Evolutionary conservation across 2,113 vertebrate genomes (phyloP), one percentile per base, ranked within the genome.

Genomic region (Syrmaticus mikado): DNA sequence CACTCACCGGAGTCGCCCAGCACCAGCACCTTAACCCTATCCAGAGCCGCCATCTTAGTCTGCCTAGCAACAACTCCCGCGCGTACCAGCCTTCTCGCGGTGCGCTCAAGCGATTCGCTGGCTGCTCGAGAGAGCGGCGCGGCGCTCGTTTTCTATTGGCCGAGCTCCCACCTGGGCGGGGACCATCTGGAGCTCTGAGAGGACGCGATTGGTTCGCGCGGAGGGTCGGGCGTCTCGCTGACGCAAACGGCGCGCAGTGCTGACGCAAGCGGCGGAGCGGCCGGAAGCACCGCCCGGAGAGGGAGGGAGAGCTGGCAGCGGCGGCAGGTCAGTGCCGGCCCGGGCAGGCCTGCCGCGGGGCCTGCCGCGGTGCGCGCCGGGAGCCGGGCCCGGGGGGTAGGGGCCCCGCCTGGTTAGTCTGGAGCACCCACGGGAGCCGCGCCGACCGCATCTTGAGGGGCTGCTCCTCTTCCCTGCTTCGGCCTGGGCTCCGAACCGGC

Each of bases 1-100:
- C 21, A 85, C 98, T 99, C 96, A 99, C 99, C 99, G 30, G 99
- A 99, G 96, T 99, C 99, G 43, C 99, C 99, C 95, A 99, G 96
- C 81, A 99, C 99, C 94, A 99, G 89, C 8, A 99, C 99, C 96
- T 99, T 99, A 8, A 99, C 98, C 67, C 99, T 98, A 76, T 99
- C 99, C 91, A 99, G 95, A 53, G 99, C 98, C 70, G 99, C 99
- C 99, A 99, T 99, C 86, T 97, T 97, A 84, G n/a, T 27, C 48
- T 2, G 7, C 82, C 73, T 76, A 79, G 83, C 87, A 85, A 71
- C 82, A 57, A 2, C 32, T 1, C 27, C n/a, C 7, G 2, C 16
- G 4, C 12, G 20, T 43, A 7, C 19, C 45, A 43, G 8, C 72
- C 87, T 41, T 6, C 78, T 90, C 86, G 66, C 11, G 12, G 16